Evolutionary conservation across 2,113 vertebrate species (phyloP).

Genomic region (Piaya cayana): DNA sequence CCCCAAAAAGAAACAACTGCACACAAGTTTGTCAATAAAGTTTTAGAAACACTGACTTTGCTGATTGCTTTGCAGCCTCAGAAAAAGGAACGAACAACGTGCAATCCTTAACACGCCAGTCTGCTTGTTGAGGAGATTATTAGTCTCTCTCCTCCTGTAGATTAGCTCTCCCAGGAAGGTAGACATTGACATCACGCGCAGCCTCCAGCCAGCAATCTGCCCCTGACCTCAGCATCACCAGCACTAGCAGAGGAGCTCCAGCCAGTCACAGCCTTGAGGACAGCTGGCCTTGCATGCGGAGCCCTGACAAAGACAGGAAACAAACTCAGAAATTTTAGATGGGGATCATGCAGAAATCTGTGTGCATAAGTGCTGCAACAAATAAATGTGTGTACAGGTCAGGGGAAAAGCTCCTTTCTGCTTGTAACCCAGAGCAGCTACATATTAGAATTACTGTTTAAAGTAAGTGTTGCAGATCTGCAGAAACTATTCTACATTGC

Average conservation of each 20-base stretch:
- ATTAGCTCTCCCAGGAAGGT: slow-evolving; percentile 77
- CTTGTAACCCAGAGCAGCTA: slow-evolving; percentile 40
- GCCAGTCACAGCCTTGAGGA: neutral
- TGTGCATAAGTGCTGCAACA: neutral
- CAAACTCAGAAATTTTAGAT: neutral
- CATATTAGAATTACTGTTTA: slow-evolving; percentile 5
- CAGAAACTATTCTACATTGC: neutral
- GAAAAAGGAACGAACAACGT: neutral
- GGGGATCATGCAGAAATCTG: neutral
- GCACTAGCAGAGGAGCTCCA: neutral
- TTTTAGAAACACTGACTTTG: neutral
- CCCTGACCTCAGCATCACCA: slow-evolving; percentile 14
- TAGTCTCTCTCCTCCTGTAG: slow-evolving; percentile 60
- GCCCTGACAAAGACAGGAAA: neutral
- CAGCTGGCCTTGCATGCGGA: slow-evolving; percentile 30
- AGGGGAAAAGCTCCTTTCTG: slow-evolving; percentile 19
- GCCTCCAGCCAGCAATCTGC: slow-evolving; percentile 71
- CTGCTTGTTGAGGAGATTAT: slow-evolving; percentile 76
- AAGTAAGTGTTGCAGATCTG: neutral
- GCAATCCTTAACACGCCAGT: slow-evolving; percentile 57
- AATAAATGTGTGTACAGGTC: neutral
- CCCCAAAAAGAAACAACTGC: neutral
- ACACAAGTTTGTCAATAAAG: neutral
- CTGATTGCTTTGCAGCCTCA: neutral
- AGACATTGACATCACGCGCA: slow-evolving; percentile 74